These are phyloP conservation scores for Nymphalis polychloros DNA, from an alignment of 2,888 invertebrate genomes.

Conservation along the genomic window DNA sequence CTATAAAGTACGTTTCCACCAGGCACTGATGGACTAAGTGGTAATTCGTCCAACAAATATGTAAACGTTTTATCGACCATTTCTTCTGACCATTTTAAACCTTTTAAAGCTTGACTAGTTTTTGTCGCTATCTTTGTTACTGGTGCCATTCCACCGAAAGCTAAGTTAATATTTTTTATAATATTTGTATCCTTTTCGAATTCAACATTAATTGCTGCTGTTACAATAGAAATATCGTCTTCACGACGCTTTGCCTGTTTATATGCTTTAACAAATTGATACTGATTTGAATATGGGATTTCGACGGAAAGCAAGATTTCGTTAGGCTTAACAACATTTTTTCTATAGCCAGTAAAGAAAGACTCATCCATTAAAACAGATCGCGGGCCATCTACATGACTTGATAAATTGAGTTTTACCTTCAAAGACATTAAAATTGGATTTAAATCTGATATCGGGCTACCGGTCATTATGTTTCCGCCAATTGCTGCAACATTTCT, in stretches of 20 bases:
- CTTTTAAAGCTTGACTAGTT: conserved; percentile 83
- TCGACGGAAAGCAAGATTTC: conserved; percentile 88
- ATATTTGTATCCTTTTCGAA: conserved; percentile 79
- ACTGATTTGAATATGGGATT: conserved; percentile 85
- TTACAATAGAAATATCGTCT: conserved; percentile 95
- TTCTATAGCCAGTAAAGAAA: conserved; percentile 91
- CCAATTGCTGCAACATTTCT: conserved; percentile 96
- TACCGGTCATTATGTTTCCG: conserved; percentile 97
- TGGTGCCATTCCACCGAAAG: conserved; percentile 97
- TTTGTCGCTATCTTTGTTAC: conserved; percentile 89
- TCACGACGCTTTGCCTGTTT: conserved; percentile 93
- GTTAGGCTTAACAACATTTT: conserved; percentile 84
- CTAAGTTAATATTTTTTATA: conserved; percentile 84
- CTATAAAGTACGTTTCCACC: conserved; percentile 92
- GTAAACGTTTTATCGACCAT: conserved; percentile 85
- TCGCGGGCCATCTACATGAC: conserved; percentile 78
- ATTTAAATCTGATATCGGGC: conserved; percentile 97
- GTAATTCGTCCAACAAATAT: conserved; percentile 87
- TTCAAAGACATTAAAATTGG: conserved; percentile 94
- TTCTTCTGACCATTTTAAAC: conserved; percentile 85
- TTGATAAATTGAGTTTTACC: conserved; percentile 86
- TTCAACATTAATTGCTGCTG: conserved; percentile 87
- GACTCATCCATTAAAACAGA: conserved; percentile 86
- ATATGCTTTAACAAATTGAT: conserved; percentile 88
- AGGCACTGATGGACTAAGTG: conserved; percentile 88